Evolutionary conservation across 2,797 vertebrate genomes (phyloP), one percentile per base, ranked within the genome.

Genomic region (Karalla daura): DNA sequence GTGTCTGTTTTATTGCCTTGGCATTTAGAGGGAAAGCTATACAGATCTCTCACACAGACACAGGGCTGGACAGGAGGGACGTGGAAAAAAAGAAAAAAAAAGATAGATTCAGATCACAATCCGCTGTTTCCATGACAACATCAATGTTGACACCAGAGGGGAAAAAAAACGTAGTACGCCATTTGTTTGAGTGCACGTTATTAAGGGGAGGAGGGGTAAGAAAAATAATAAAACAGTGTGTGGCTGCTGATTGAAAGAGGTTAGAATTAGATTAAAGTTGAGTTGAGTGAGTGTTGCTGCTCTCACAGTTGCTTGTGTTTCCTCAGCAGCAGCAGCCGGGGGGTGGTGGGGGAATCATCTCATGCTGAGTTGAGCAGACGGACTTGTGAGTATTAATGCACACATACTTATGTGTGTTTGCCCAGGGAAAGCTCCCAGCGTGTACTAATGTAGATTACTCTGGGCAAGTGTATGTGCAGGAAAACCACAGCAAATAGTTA

Each of bases 111-210:
- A 39, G 62, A 86, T 83, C 64, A 74, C 67, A 68, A 74, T 72
- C 44, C n/a, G 37, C 64, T 82, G 91, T 92, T 91, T 88, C 90
- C 80, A 89, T 88, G 86, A 84, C 84, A 83, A 89, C 84, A 33
- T 78, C 69, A 79, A 71, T 86, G 83, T 80, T 86, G 86, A 87
- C 85, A 85, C 35, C 43, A 21, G 33, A 52, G 55, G 74, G 62
- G 65, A 52, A n/a, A n/a, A n/a, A n/a, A n/a, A 61, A 0, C 14
- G 32, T 24, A 33, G 20, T 63, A 52, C 61, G 61, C 56, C 50
- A 63, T 81, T 88, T 67, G 50, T 89, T 53, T 69, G 47, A 80
- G 70, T 37, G 66, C 47, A 69, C 78, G 75, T 85, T 88, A 80
- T 85, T 76, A 74, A 65, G 62, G 70, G 30, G 49, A 46, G 51